Evolutionary conservation across 2,888 invertebrate genomes (phyloP), one percentile per base, ranked within the genome.

Genomic region (Nebria brevicollis): DNA sequence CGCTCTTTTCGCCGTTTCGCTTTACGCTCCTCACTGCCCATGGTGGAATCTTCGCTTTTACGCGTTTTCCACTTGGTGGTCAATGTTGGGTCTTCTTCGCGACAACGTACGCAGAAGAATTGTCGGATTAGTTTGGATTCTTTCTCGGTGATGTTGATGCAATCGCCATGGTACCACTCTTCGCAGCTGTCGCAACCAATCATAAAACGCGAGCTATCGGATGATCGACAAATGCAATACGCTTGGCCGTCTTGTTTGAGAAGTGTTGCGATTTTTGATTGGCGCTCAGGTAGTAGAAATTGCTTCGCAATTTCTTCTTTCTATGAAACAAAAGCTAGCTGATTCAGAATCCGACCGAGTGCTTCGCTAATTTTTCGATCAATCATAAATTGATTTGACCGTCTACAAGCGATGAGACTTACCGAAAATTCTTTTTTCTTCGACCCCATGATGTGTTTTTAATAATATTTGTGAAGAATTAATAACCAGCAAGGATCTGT

Each of bases 111-210:
- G 88, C 98, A 98, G 87, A 95, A 98, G 87, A 97, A 99, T 85
- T 96, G 96, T 86, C 97, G 96, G 81, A 99, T 98, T 84, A 94
- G 93, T 86, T 97, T 97, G 0, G 98, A 96, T 87, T 98, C 97
- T 85, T 95, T 93, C 88, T 97, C 96, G 0, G 97, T 97, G 84
- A 98, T 96, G 85, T 96, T 96, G 84, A 99, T 98, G 88, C 98
- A 99, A 87, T 98, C 97, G 0, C 98, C 98, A 87, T 99, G 99
- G 87, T 97, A 99, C 98, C 99, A 99, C 89, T 98, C 98, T 88
- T 98, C 97, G 88, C 99, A 99, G 13, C 96, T 93, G 89, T 99
- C 99, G 89, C 99, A 99, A 65, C 96, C 97, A 88, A 98, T 98
- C 98, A 98, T 98, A 89, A 98, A 98, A 75, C 98, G 92, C 1